phyloP scores from a whole-genome alignment of 2,797 vertebrate genomes.

The Tenualosa ilisha region DNA sequence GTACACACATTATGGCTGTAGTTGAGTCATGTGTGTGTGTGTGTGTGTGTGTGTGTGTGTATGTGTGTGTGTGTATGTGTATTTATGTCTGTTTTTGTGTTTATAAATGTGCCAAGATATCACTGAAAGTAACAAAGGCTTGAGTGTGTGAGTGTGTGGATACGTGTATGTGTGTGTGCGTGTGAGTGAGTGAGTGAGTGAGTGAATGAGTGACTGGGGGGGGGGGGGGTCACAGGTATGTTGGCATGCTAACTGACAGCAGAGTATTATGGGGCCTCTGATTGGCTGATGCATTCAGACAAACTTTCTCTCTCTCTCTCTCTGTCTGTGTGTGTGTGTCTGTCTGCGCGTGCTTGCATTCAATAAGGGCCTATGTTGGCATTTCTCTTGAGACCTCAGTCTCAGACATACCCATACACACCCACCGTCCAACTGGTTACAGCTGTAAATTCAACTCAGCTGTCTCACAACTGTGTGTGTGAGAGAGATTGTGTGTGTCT shows the following conservation, averaged over 20 bases:
- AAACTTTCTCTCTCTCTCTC: neutral
- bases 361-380: neutral
- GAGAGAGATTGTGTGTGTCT: neutral
- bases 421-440: neutral
- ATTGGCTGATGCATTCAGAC: neutral
- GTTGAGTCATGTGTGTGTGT: neutral
- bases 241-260: conserved; percentile 31
- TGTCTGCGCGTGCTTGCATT: neutral
- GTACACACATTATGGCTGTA: neutral
- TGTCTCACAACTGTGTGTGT: no score
- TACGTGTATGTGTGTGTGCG: neutral
- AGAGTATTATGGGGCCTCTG: neutral
- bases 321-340: neutral
- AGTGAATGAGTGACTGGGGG: neutral
- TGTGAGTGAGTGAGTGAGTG: no score
- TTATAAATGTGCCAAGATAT: neutral
- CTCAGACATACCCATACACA: neutral
- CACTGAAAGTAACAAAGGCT: neutral
- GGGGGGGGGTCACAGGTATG: conserved; percentile 19
- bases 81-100: conserved; percentile 15
- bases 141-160: neutral
- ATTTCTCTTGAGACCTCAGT: neutral
- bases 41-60: neutral
- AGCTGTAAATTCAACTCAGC: neutral
- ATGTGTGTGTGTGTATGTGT: conserved; percentile 16